Evolutionary conservation across 2,888 invertebrate genomes (phyloP).

Genomic region (Camponotus fellah): DNA sequence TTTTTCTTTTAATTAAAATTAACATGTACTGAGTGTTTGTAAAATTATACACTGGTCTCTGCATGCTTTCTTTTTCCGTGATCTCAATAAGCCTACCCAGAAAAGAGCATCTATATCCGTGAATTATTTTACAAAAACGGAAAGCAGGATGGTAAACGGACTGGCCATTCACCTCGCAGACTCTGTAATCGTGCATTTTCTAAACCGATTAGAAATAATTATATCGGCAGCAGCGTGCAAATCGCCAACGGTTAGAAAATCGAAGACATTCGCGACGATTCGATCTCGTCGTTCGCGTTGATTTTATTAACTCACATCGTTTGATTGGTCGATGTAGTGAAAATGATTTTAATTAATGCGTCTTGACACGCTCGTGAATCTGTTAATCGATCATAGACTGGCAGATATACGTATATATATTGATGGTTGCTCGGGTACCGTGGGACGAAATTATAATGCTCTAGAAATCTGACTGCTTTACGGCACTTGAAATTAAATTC

Average conservation of each 20-base stretch:
- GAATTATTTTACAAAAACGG: conserved; percentile 42
- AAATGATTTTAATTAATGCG: conserved; percentile 62
- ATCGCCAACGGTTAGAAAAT: conserved; percentile 63
- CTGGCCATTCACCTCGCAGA: conserved; percentile 37
- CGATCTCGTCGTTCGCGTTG: conserved; percentile 35
- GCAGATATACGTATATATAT: not conserved
- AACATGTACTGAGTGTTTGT: not conserved
- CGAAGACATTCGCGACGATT: conserved; percentile 48
- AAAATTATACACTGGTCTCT: not conserved
- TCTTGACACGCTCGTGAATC: not conserved
- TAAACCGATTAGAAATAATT: conserved; percentile 69
- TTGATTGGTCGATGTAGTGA: conserved; percentile 42
- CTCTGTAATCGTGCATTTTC: conserved; percentile 59
- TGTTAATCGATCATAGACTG: conserved; percentile 28
- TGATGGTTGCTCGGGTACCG: not conserved
- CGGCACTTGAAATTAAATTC: conserved; percentile 19
- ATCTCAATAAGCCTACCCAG: not conserved
- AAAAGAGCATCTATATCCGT: not conserved
- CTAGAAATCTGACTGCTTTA: conserved; percentile 5
- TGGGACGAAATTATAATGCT: conserved; percentile 28
- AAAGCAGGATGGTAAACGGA: conserved; percentile 28
- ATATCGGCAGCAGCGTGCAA: conserved; percentile 41
- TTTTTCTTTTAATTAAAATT: conserved; percentile 3
- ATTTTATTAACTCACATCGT: conserved; percentile 59
- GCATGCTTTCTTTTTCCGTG: not conserved